Evolutionary conservation across 1,140 invertebrate species (phyloP).

Genomic region (Neelides sp.): DNA sequence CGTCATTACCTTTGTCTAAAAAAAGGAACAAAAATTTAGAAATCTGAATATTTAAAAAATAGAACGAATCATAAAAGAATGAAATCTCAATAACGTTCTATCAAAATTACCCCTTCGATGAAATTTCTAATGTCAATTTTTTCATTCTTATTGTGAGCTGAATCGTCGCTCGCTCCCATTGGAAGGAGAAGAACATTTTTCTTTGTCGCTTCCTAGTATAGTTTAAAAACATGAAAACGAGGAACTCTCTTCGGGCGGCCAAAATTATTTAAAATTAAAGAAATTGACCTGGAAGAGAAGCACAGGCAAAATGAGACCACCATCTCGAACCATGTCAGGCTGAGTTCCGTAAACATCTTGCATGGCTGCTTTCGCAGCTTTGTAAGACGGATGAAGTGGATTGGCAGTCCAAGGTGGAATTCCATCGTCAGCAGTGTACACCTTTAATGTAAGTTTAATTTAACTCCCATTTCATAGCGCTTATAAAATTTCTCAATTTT

Average conservation of each 20-base stretch:
- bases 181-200: conserved; percentile 82
- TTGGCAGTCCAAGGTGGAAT: conserved; percentile 76
- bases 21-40: conserved; percentile 4
- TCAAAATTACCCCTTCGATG: conserved; percentile 66
- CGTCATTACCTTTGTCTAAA: conserved; percentile 41
- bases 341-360: conserved; percentile 81
- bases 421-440: conserved; percentile 61
- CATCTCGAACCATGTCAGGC: conserved; percentile 88
- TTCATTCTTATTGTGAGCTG: conserved; percentile 96
- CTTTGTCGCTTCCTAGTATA: conserved; percentile 72
- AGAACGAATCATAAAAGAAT: neutral
- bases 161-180: conserved; percentile 78
- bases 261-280: too few species aligned
- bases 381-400: conserved; percentile 78
- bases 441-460: conserved; percentile 35
- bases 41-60: neutral
- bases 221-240: too few species aligned
- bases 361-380: conserved; percentile 72
- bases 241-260: too few species aligned
- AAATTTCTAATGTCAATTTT: conserved; percentile 87
- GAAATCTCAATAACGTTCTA: neutral
- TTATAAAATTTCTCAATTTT: conserved; percentile 44
- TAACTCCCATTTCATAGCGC: too few species aligned
- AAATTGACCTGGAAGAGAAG: conserved; percentile 52
- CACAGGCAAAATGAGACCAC: conserved; percentile 87